A percentile compares a stretch with the other conserved stretches of the same genome.
Evolutionary conservation across 2,888 invertebrate species (phyloP).

Genomic region (Philonicus albiceps): DNA sequence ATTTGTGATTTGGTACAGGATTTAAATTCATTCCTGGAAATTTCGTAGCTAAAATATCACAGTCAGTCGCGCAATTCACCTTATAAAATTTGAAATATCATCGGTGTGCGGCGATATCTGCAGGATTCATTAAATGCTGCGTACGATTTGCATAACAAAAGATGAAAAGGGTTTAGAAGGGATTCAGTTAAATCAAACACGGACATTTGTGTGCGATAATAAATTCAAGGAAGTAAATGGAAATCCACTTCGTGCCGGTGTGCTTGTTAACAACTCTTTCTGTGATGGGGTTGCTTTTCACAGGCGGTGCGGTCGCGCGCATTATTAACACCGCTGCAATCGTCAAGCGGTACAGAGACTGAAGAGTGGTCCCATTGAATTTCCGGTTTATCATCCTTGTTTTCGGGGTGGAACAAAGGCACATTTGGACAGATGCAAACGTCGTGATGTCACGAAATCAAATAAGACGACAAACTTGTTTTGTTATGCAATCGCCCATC

Average conservation of each 20-base stretch:
- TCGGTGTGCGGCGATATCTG: not conserved
- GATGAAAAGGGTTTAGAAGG: conserved; percentile 28
- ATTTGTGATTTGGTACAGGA: not conserved
- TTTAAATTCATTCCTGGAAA: not conserved
- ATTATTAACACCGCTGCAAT: conserved; percentile 11
- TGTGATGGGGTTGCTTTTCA: not conserved
- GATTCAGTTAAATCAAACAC: conserved; percentile 6
- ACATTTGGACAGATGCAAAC: conserved; percentile 31
- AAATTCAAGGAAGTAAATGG: not conserved
- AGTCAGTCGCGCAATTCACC: not conserved
- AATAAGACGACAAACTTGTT: not conserved
- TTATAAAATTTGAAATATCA: not conserved
- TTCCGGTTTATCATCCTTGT: conserved; percentile 20
- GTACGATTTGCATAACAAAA: conserved; percentile 25
- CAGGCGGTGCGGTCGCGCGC: not conserved
- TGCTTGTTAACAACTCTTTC: not conserved
- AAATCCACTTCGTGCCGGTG: not conserved
- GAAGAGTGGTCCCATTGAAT: conserved; percentile 5
- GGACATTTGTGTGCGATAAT: not conserved
- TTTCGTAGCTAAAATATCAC: not conserved
- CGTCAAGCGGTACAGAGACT: not conserved
- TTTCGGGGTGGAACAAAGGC: not conserved
- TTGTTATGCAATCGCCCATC: not conserved
- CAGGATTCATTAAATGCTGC: not conserved
- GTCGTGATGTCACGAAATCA: conserved; percentile 10